phyloP scores from a whole-genome alignment of 1,140 invertebrate genomes.

The Cataglyphis hispanica region DNA sequence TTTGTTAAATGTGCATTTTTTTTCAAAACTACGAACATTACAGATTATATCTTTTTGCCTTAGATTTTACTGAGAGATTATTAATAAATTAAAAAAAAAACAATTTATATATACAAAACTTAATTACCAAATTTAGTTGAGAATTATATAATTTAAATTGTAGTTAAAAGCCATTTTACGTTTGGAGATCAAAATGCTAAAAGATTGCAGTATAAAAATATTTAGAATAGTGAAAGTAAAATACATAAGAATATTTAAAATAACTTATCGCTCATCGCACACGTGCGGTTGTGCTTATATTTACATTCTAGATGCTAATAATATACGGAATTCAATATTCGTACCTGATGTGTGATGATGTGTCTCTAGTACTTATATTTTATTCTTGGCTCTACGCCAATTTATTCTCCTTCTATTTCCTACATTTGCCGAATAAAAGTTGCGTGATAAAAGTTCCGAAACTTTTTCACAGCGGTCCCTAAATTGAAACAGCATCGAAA shows the following conservation, averaged over 20 bases:
- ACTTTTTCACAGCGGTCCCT: constrained; percentile 71
- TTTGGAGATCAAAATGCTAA: neutral
- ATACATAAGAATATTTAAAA: neutral
- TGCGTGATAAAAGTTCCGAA: constrained; percentile 76
- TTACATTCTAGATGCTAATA: constrained; percentile 40
- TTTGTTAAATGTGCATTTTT: neutral
- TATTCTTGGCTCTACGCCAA: constrained; percentile 13
- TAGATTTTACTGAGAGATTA: neutral
- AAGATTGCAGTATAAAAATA: neutral
- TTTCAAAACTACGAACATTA: neutral
- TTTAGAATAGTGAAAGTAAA: neutral
- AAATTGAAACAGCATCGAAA: constrained; percentile 78
- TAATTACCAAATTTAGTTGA: neutral
- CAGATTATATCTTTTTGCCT: neutral
- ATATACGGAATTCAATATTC: constrained; percentile 26
- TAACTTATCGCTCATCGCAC: neutral
- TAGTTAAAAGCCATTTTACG: neutral
- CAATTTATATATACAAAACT: neutral
- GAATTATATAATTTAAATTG: neutral
- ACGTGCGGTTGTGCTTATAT: neutral
- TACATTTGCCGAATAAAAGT: constrained; percentile 63
- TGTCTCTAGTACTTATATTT: constrained; percentile 53
- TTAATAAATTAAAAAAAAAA: neutral
- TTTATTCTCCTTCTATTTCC: constrained; percentile 69
- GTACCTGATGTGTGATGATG: constrained; percentile 60